Conservation (phyloP, 2,113 vertebrate genomes). For the Macrotus californicus region DNA sequence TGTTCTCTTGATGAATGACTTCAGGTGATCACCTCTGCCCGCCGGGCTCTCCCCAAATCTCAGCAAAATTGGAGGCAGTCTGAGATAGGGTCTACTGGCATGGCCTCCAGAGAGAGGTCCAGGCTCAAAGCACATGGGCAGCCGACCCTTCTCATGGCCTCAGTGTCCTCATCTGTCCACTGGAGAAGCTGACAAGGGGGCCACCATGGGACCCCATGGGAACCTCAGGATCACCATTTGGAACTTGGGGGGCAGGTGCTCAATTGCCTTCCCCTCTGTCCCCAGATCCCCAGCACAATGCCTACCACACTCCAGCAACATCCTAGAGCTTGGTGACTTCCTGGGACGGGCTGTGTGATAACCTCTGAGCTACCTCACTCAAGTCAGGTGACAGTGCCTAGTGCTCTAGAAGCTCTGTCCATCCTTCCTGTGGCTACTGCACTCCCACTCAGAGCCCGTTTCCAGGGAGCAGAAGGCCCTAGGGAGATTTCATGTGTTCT, state of each 20-base stretch:
- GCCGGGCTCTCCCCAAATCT: not conserved
- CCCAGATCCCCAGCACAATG: not conserved
- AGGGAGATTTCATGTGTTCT: not conserved
- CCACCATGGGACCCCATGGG: not conserved
- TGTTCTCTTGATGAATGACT: too few relatives aligned
- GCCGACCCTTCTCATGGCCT: not conserved
- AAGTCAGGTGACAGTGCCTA: not conserved
- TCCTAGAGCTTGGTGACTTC: not conserved
- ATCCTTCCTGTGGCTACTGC: rapidly evolving
- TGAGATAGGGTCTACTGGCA: too few relatives aligned
- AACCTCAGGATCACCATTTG: not conserved
- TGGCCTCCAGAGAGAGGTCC: not conserved
- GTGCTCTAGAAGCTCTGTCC: not conserved
- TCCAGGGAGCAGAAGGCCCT: not conserved
- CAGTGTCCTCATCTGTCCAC: not conserved
- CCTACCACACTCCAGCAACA: not conserved
- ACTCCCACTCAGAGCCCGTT: not conserved
- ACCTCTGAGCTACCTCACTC: not conserved
- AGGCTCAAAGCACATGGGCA: not conserved
- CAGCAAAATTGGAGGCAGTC: not conserved
- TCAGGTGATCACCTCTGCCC: not conserved
- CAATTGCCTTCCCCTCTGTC: not conserved
- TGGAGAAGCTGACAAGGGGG: not conserved
- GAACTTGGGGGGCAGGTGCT: not conserved
- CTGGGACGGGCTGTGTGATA: rapidly evolving